phyloP scores from a whole-genome alignment of 2,797 vertebrate species.

The Glyptemys insculpta region DNA sequence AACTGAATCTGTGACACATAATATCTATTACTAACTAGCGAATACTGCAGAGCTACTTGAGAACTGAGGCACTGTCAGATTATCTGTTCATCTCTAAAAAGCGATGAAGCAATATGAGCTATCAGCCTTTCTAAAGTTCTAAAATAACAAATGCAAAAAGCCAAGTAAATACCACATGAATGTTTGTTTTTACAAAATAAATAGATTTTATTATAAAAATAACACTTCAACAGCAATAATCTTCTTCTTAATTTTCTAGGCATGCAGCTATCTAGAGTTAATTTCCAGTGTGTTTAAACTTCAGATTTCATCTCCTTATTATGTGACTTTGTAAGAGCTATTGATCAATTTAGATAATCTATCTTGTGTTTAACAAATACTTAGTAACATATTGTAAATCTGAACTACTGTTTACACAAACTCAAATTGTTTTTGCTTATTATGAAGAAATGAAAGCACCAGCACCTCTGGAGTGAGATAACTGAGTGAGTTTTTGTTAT shows the following conservation, averaged over 20 bases:
- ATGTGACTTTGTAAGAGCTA: not conserved
- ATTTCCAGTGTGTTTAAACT: not conserved
- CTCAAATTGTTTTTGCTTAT: not conserved
- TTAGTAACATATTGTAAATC: slow-evolving; percentile 21
- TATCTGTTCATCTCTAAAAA: not conserved
- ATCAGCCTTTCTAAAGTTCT: not conserved
- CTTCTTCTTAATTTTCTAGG: not conserved
- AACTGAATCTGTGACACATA: not conserved
- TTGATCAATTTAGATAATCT: not conserved
- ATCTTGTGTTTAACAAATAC: not conserved
- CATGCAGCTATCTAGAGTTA: not conserved
- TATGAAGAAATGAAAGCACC: not conserved
- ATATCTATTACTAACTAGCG: not conserved
- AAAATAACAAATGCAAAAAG: not conserved
- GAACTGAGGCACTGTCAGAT: not conserved
- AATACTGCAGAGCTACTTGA: not conserved
- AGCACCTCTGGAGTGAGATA: not conserved
- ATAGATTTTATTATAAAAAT: not conserved
- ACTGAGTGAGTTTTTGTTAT: not conserved
- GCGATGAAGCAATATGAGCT: not conserved
- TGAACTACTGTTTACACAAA: slow-evolving; percentile 15
- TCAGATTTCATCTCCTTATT: not conserved
- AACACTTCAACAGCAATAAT: not conserved
- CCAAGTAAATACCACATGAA: not conserved
- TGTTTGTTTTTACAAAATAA: slow-evolving; percentile 1